These are phyloP conservation scores for Eupithecia pulchellata DNA, from an alignment of 2,888 invertebrate species.

Conservation along the genomic window DNA sequence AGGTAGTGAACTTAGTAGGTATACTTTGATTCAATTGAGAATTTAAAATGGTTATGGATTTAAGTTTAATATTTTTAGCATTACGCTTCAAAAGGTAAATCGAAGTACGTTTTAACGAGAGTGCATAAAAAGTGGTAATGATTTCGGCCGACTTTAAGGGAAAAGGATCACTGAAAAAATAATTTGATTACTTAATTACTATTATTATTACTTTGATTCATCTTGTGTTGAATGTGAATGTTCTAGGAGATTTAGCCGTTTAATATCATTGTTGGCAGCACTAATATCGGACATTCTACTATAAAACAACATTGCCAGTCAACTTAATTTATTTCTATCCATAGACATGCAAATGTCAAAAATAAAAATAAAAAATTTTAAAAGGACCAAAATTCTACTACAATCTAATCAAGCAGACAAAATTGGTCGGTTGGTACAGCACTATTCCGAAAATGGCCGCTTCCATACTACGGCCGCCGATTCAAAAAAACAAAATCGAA, in stretches of 20 bases:
- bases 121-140: not conserved
- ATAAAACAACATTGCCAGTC: slow-evolving; percentile 62
- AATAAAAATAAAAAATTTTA: not conserved
- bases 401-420: not conserved
- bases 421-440: not conserved
- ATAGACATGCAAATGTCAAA: not conserved
- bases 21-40: too few species aligned
- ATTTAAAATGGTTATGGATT: too few species aligned
- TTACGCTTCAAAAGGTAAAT: too few species aligned
- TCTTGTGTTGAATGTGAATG: not conserved
- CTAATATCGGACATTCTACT: slow-evolving; percentile 65
- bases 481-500: not conserved
- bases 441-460: not conserved
- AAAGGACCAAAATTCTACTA: not conserved
- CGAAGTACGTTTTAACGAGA: too few species aligned
- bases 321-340: slow-evolving; percentile 10
- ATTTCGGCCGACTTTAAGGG: not conserved
- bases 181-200: too few species aligned
- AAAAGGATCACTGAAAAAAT: not conserved
- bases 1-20: too few species aligned
- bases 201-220: too few species aligned
- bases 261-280: slow-evolving; percentile 49
- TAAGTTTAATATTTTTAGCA: too few species aligned
- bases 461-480: not conserved
- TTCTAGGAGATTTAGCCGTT: not conserved